These are phyloP conservation scores for Trematomus bernacchii DNA, from an alignment of 2,797 vertebrate genomes.

Conservation along the genomic window DNA sequence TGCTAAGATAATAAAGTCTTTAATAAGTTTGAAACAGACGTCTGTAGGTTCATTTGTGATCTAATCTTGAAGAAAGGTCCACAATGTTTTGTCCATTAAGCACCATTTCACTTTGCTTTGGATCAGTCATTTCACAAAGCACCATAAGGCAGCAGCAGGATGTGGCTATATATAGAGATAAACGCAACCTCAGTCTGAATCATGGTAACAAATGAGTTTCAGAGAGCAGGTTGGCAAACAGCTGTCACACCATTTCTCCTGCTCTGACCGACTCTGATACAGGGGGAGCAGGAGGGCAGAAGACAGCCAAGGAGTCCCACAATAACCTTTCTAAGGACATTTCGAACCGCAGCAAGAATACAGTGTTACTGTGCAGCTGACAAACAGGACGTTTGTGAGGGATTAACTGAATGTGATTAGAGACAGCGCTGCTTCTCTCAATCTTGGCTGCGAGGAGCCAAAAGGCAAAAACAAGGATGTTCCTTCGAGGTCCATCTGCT, in stretches of 20 bases:
- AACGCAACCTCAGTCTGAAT: conserved; percentile 34
- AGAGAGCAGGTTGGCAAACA: conserved; percentile 33
- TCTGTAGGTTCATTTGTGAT: no score
- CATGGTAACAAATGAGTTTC: conserved; percentile 54
- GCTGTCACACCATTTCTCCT: conserved; percentile 37
- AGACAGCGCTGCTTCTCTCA: conserved; percentile 23
- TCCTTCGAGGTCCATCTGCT: conserved; percentile 75
- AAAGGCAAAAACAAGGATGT: conserved; percentile 59
- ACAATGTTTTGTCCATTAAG: not conserved
- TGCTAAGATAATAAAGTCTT: no score
- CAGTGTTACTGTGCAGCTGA: conserved; percentile 7
- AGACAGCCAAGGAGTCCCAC: conserved; percentile 22
- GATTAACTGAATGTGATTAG: conserved; percentile 64
- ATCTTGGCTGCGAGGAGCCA: conserved; percentile 36
- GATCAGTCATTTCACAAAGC: conserved; percentile 2
- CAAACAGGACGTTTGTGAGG: conserved; percentile 29
- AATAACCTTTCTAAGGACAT: not conserved
- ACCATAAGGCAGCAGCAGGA: conserved; percentile 24
- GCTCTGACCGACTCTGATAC: conserved; percentile 14
- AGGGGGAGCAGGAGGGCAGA: conserved; percentile 16
- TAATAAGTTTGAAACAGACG: no score
- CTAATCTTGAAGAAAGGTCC: no score
- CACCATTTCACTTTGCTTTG: conserved; percentile 22
- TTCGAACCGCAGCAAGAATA: not conserved
- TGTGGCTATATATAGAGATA: conserved; percentile 47